Base-by-base conservation (phyloP, 2,113 vertebrate species). In the Ursus arctos region DNA sequence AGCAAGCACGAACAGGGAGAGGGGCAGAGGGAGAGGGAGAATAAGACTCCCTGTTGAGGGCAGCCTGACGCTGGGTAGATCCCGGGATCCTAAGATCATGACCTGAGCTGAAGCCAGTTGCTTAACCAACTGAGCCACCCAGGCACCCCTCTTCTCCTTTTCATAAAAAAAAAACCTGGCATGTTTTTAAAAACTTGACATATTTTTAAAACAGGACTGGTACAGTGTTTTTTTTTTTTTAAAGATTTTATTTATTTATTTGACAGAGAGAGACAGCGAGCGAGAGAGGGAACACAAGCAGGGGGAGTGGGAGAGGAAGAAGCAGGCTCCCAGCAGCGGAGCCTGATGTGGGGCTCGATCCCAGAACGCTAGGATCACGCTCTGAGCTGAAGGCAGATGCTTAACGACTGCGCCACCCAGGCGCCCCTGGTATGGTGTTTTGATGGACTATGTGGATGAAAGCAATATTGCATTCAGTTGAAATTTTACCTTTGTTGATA, bases 401-500 rank as follows among this genome's bases (percentile, higher is more conserved):
- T 63, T 4, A 65, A 65, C 24, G 5, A 2, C 28, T 65, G 28
- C 14, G 63, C 63, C 63, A 65, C 28, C 6, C 28, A 65, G 63
- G 28, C 4, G 13, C 13, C 63, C 63, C 57, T 90, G 53, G 3
- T n/a, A 57, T 3, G 88, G 19, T 94, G 19, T 74, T 88, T 63
- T 76, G 77, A 85, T 88, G 65, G 15, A 94, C 33, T 95, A 67
- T 84, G 5, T 72, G 26, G 53, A 72, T 69, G 28, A 88, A 96
- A 96, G 28, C 18, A 47, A 69, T 36, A 87, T 22, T 18, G 28
- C 16, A 81, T 85, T 82, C 36, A 93, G 9, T 31, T 65, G 43
- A 93, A 61, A 83, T 71, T 90, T 92, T 85, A 89, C 22, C 76
- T 61, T 67, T 94, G 2, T 92, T 91, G 55, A 57, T 49, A 79